Evolutionary conservation across 2,797 vertebrate genomes (phyloP), one percentile per base, ranked within the genome.

Genomic region (Cossypha dichroa): DNA sequence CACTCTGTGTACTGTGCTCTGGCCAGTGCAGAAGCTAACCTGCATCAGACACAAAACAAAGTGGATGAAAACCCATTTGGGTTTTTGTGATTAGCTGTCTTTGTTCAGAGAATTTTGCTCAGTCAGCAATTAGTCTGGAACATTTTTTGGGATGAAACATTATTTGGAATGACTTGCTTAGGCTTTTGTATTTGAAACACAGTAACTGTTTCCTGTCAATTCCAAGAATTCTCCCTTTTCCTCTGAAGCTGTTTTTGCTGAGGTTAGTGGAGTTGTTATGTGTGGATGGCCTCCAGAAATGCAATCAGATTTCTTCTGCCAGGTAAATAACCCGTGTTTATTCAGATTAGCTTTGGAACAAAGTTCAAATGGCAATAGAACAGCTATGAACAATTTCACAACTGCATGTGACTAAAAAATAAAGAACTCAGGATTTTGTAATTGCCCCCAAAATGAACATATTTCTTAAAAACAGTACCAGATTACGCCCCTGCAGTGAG

Each of bases 351-450:
- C 64, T 66, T 68, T 83, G 86, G 73, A 73, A 69, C 85, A 93
- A 88, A 95, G 95, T 89, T 90, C 95, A 93, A 34, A 40, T 64
- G 85, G 15, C 74, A 93, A 22, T 36, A 68, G 64, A 77, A 59
- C 63, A 74, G 9, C 78, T 43, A 16, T 25, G 77, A 90, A 36
- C 3, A 2, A 49, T 96, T 96, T 94, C 90, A 70, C 92, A 96
- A 94, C 34, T 77, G 38, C 21, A 6, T 0, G 2, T 92, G 90
- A 84, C 62, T 45, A 6, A 75, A 95, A 81, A 74, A 54, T 56
- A 38, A 81, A 85, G 33, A 85, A 70, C 21, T 64, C 19, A 29
- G 33, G 28, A 34, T 93, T 95, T 95, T 62, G 62, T 77, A 94
- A 91, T 28, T 59, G 4, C 12, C 13, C 41, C 31, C 34, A 25